Evolutionary conservation across 1,140 invertebrate species (phyloP), one percentile per base, ranked within the genome.

Genomic region (Tetranychus cinnabarinus): DNA sequence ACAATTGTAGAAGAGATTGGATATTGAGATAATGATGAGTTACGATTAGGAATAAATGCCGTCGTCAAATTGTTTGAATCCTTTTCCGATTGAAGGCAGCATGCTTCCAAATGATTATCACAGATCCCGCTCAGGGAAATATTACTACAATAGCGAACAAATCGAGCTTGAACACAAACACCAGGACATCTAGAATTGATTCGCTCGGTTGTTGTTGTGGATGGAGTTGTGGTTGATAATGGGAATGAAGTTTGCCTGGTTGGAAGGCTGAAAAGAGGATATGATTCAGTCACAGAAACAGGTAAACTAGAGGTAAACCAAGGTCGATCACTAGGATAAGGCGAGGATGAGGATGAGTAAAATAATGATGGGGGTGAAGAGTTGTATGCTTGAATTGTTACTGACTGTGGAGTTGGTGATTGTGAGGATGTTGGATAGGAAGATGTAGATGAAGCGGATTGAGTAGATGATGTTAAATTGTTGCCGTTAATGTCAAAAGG

Each of bases 301-400:
- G 33, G 33, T 34, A 34, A 35, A 50, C 6, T 5, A 10, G 55
- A 56, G 8, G 10, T 13, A 10, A 1, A 56, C 12, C 13, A 36
- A 36, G 15, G 33, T 36, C 36, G 12, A 62, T 31, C 31, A 46
- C 42, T 47, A 46, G 37, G 33, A 8, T 56, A 31, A 31, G 55
- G 37, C 12, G 55, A 56, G 6, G 45, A 55, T 60, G 33, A 31
- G 6, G 45, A 55, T 60, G 33, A 31, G 10, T n/a, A 34, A 34
- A 35, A 35, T 12, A 7, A 23, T 47, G 60, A 10, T 47, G 50
- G 5, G 8, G 39, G 35, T 10, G 64, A 31, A 35, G 65, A 0
- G 88, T 73, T 5, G 75, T 77, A 15, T n/a, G 35, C 1, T 34
- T 60, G 62, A 8, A 48, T 33, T 62, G 13, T 12, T 37, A 3